Evolutionary conservation across 2,113 vertebrate genomes (phyloP).

Genomic region (Procapra przewalskii): DNA sequence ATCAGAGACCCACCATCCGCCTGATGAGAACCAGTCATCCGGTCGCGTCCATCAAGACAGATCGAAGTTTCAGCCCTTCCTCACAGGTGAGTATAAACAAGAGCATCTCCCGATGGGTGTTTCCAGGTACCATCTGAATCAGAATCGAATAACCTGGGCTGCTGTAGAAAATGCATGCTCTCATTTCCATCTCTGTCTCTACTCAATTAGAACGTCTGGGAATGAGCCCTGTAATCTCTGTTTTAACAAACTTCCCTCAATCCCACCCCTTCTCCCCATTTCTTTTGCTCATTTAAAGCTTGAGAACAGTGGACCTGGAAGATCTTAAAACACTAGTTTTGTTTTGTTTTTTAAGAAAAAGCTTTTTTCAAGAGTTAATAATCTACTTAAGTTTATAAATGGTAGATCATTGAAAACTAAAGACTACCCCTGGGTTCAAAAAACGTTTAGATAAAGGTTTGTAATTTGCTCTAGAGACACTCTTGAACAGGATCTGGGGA

Average conservation of each 20-base stretch:
- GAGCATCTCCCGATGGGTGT: not conserved
- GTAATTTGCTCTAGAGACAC: not conserved
- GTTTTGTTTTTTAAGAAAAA: not conserved
- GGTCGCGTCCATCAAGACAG: constrained; percentile 83
- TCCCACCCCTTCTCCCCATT: not conserved
- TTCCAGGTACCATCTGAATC: not conserved
- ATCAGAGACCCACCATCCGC: constrained; percentile 83
- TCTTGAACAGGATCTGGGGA: not conserved
- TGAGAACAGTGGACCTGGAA: not conserved
- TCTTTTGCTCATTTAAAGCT: not conserved
- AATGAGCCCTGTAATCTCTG: not conserved
- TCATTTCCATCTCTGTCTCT: not conserved
- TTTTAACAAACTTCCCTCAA: not conserved
- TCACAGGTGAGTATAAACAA: constrained; percentile 82
- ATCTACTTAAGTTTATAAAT: not conserved
- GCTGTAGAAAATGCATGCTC: not conserved
- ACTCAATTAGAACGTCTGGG: not conserved
- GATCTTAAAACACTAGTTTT: not conserved
- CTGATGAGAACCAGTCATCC: constrained; percentile 80
- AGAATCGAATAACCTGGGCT: not conserved
- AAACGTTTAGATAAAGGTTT: not conserved
- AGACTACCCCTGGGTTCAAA: not conserved
- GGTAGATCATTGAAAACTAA: not conserved
- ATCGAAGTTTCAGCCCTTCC: constrained; percentile 87
- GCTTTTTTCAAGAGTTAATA: not conserved